Evolutionary conservation across 2,888 invertebrate genomes (phyloP).

Genomic region (Dryobota labecula): DNA sequence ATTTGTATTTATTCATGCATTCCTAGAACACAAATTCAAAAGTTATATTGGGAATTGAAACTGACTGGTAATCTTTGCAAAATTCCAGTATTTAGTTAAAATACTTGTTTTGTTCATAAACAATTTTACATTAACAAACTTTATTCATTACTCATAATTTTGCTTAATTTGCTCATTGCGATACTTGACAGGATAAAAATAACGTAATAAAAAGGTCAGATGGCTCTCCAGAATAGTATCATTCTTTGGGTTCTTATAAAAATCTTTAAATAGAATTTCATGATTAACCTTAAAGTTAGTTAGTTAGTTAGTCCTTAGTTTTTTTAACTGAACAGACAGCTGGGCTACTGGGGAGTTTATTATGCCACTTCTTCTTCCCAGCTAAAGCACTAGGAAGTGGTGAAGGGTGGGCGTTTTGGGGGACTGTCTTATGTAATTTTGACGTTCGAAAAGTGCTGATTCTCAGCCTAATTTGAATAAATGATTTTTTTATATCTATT

Average conservation of each 20-base stretch:
- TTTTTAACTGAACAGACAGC: no score
- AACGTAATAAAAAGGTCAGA: neutral
- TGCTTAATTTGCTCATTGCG: neutral
- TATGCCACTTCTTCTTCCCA: no score
- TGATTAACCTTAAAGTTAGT: neutral
- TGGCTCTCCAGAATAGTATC: neutral
- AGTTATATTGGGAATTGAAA: no score
- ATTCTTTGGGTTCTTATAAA: neutral
- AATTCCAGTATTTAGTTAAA: neutral
- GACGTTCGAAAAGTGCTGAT: no score
- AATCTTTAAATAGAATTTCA: neutral
- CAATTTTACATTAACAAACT: neutral
- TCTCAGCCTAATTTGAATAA: no score
- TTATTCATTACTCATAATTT: constrained; percentile 2
- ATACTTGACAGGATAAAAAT: neutral
- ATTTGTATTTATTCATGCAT: neutral
- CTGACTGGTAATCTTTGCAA: neutral
- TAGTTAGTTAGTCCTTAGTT: no score
- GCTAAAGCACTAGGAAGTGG: no score
- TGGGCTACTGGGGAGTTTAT: no score
- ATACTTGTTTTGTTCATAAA: neutral
- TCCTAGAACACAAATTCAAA: constrained; percentile 13
- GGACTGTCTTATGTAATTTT: no score
- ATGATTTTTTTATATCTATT: no score
- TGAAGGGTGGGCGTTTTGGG: no score